Evolutionary conservation across 2,113 vertebrate genomes (phyloP), one percentile per base, ranked within the genome.

Genomic region (Noctilio leporinus): DNA sequence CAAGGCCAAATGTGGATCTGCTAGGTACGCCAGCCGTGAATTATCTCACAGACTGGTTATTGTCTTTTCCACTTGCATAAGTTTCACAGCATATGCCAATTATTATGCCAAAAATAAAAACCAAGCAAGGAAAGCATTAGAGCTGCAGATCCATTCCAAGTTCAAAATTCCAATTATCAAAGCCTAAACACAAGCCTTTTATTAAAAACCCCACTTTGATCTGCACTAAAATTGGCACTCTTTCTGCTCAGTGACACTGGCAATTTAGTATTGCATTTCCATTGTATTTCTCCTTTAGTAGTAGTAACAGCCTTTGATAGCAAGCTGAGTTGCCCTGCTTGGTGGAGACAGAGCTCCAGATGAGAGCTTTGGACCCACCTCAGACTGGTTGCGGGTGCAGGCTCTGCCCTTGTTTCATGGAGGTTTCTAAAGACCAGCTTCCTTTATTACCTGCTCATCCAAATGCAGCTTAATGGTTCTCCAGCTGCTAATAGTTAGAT

Each of bases 101-200:
- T 93, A 90, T 81, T 94, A 95, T 47, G 65, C 73, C 92, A 78
- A 82, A 97, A 95, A 96, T 96, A 94, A 96, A 95, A 96, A 45
- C 62, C 73, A 82, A 94, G 40, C 91, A 93, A 95, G 83, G 94
- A 97, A 97, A 88, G 69, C 89, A 94, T 97, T 91, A 96, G 81
- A 45, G 65, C 65, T 5, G 3, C 47, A 76, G 83, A 92, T 69
- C 69, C 89, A 93, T 72, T 96, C 94, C 96, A 96, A 96, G 73
- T 82, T 73, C 81, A 96, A 76, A 97, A 91, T 97, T 97, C 89
- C 93, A 97, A 85, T 96, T 92, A 96, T 94, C 96, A 96, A 96
- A 96, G 89, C 83, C 45, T 40, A 43, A 69, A 76, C 87, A 94
- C 91, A 96, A 85, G 89, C 11, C 86, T 96, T 91, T 94, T 83